Conservation (phyloP, 2,888 invertebrate species). For the Drosophila crucigera region DNA sequence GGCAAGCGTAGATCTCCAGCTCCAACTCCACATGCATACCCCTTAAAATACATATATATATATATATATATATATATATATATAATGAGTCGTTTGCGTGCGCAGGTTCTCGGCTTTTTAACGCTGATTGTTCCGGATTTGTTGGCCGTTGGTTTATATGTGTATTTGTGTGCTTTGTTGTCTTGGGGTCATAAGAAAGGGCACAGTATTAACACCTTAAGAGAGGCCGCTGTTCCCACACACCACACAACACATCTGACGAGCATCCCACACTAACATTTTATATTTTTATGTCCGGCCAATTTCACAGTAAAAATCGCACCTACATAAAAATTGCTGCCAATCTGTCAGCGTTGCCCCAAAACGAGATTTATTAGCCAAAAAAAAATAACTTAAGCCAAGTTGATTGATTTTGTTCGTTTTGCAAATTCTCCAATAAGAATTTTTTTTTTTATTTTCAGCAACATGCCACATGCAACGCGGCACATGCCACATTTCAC, state of each 20-base stretch:
- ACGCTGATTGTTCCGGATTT: slow-evolving; percentile 68
- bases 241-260: not conserved
- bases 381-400: not conserved
- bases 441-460: not conserved
- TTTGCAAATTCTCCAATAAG: slow-evolving; percentile 23
- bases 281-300: slow-evolving; percentile 27
- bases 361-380: slow-evolving; percentile 37
- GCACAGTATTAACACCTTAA: slow-evolving; percentile 62
- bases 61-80: slow-evolving; percentile 17
- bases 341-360: slow-evolving; percentile 48
- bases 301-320: slow-evolving; percentile 60
- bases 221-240: slow-evolving; percentile 43
- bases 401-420: slow-evolving; percentile 56
- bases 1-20: slow-evolving; percentile 33
- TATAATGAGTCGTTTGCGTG: slow-evolving; percentile 67
- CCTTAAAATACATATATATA: not conserved
- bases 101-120: slow-evolving; percentile 66
- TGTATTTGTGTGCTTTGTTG: slow-evolving; percentile 1
- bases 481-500: slow-evolving; percentile 6
- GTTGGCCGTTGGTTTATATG: not conserved
- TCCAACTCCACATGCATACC: not conserved
- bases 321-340: slow-evolving; percentile 49
- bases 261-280: slow-evolving; percentile 33
- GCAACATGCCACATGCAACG: slow-evolving; percentile 13
- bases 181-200: slow-evolving; percentile 42